Conservation (phyloP, 2,888 invertebrate genomes). For the Osmoderma eremita region DNA sequence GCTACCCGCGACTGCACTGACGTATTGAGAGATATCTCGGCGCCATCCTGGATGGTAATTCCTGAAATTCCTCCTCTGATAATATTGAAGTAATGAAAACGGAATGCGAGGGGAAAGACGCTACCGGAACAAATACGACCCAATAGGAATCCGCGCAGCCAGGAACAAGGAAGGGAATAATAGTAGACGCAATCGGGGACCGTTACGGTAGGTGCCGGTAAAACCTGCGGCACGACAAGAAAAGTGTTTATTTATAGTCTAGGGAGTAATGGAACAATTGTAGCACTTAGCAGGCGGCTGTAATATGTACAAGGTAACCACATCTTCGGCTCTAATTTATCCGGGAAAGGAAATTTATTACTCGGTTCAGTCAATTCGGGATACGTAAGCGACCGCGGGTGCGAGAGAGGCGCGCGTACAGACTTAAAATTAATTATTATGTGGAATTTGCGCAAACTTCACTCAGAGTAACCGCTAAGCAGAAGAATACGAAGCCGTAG, state of each 20-base stretch:
- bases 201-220: slow-evolving; percentile 43
- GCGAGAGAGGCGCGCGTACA: slow-evolving; percentile 25
- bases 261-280: slow-evolving; percentile 59
- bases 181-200: slow-evolving; percentile 9
- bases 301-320: slow-evolving; percentile 57
- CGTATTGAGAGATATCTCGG: slow-evolving; percentile 40
- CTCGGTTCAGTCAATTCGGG: slow-evolving; percentile 49
- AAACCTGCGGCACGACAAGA: slow-evolving; percentile 47
- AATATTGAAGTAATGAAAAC: slow-evolving; percentile 48
- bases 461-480: slow-evolving; percentile 30
- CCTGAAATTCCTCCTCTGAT: slow-evolving; percentile 53
- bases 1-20: slow-evolving; percentile 21
- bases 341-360: slow-evolving; percentile 56
- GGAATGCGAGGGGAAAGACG: slow-evolving; percentile 9
- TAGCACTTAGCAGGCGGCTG: slow-evolving; percentile 55
- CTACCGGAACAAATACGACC: slow-evolving; percentile 26
- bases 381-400: slow-evolving; percentile 35
- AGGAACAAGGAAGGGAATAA: slow-evolving; percentile 47
- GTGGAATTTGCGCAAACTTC: slow-evolving; percentile 49
- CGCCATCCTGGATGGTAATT: slow-evolving; percentile 47
- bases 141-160: slow-evolving; percentile 15
- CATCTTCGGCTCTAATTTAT: slow-evolving; percentile 56
- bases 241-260: slow-evolving; percentile 57
- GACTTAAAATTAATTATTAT: slow-evolving; percentile 50
- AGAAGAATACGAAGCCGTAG: slow-evolving; percentile 29